Evolutionary conservation across 2,888 invertebrate genomes (phyloP).

Genomic region (Polietes domitor): DNA sequence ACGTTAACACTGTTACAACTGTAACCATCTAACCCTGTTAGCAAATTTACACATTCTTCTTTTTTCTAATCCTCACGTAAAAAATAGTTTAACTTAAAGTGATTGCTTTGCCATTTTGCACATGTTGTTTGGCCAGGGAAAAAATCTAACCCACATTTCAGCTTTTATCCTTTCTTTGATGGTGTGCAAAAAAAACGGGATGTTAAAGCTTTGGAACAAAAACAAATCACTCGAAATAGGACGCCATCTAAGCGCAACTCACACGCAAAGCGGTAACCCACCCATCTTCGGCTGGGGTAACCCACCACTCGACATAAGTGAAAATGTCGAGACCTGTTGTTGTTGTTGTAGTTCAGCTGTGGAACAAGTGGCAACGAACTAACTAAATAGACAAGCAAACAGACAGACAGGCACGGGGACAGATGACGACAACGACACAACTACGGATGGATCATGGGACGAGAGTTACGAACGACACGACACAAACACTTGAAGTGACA

Average conservation of each 20-base stretch:
- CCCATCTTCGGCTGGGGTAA: neutral
- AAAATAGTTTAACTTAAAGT: neutral
- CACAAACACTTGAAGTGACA: conserved; percentile 48
- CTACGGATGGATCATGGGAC: neutral
- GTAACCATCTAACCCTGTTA: neutral
- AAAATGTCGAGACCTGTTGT: conserved; percentile 10
- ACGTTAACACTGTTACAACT: too few relatives aligned
- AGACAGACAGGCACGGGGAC: conserved; percentile 37
- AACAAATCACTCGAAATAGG: conserved; percentile 11
- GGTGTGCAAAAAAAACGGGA: neutral
- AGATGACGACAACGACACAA: conserved; percentile 5
- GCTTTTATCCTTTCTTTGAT: neutral
- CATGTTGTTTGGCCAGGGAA: neutral
- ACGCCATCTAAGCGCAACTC: neutral
- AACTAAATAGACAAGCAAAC: conserved; percentile 31
- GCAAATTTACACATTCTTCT: neutral
- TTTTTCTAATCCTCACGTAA: neutral
- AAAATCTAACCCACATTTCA: conserved; percentile 1
- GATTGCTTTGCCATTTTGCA: neutral
- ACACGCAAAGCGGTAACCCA: neutral
- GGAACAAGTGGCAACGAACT: conserved; percentile 18
- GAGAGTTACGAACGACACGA: neutral
- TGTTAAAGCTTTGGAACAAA: neutral
- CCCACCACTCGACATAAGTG: conserved; percentile 4
- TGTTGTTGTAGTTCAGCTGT: neutral